Evolutionary conservation across 2,888 invertebrate genomes (phyloP).

Genomic region (Beris chalybata): DNA sequence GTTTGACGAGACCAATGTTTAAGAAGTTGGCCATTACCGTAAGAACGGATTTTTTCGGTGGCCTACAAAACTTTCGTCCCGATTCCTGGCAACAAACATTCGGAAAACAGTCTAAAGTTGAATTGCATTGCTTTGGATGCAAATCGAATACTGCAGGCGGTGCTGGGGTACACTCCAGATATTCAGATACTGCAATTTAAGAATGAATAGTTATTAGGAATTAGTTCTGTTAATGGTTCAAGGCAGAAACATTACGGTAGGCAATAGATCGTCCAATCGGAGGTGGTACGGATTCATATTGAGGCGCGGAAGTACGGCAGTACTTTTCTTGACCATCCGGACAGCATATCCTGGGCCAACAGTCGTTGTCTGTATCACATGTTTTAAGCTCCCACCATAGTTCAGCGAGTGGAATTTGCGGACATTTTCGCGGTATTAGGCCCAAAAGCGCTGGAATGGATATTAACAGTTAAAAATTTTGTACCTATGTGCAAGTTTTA

Average conservation of each 20-base stretch:
- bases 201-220: slow-evolving; percentile 11
- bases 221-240: not conserved
- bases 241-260: slow-evolving; percentile 58
- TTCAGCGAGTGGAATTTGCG: slow-evolving; percentile 69
- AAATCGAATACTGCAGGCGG: slow-evolving; percentile 70
- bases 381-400: slow-evolving; percentile 69
- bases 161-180: slow-evolving; percentile 72
- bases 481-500: not conserved
- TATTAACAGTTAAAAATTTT: not conserved
- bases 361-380: slow-evolving; percentile 69
- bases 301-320: slow-evolving; percentile 70
- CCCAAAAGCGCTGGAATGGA: slow-evolving; percentile 66
- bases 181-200: slow-evolving; percentile 59
- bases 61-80: slow-evolving; percentile 70
- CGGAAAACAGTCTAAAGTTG: slow-evolving; percentile 75
- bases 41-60: slow-evolving; percentile 71
- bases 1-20: slow-evolving; percentile 54
- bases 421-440: slow-evolving; percentile 71
- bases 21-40: slow-evolving; percentile 63
- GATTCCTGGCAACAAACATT: slow-evolving; percentile 79
- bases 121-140: slow-evolving; percentile 71
- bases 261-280: slow-evolving; percentile 66
- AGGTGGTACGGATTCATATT: slow-evolving; percentile 63
- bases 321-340: slow-evolving; percentile 70
- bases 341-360: slow-evolving; percentile 76